Evolutionary conservation across 2,888 invertebrate species (phyloP), one percentile per base, ranked within the genome.

Genomic region (Neocrepidodera transversa): DNA sequence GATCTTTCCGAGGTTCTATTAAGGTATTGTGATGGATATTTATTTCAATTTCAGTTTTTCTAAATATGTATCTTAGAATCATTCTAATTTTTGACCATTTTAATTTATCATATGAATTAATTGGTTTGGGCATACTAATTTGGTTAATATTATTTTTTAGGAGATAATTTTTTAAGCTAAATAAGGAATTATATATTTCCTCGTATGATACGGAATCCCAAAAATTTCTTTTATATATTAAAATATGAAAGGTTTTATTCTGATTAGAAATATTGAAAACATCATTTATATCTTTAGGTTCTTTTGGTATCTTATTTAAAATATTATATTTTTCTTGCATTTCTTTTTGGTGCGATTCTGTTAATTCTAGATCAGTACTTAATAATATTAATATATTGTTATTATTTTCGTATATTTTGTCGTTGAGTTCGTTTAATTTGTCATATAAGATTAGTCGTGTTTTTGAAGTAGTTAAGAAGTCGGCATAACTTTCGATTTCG

Each of bases 201-300:
- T 43, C 11, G n/a, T 43, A 43, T 10, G 23, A 23, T 20, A 23
- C 2, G 4, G 43, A 4, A 23, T 43, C 20, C 23, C 43, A 43
- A 23, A 43, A 43, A 26, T 43, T n/a, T 18, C 11, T 3, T 11
- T 43, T 43, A 43, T 43, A 43, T n/a, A 23, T n/a, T n/a, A 43
- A 8, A 8, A 43, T 5, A 26, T 23, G 8, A 23, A 43, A 43
- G 6, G 43, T 23, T 23, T 43, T 20, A 43, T 3, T 43, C 23
- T 23, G 1, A 10, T 7, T 4, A 6, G 3, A 2, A n/a, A 43
- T 23, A 11, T 2, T 2, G 5, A 43, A 7, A 10, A 43, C 23
- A 13, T 43, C 23, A 43, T 43, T 23, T 43, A 43, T 11, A 13
- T 23, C 4, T 23, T 10, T n/a, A 13, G 20, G 11, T 11, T 43